Percentiles rank a stretch among this genome's conserved stretches.
phyloP scores from a whole-genome alignment of 2,797 vertebrate genomes.

The Sylvia borin region DNA sequence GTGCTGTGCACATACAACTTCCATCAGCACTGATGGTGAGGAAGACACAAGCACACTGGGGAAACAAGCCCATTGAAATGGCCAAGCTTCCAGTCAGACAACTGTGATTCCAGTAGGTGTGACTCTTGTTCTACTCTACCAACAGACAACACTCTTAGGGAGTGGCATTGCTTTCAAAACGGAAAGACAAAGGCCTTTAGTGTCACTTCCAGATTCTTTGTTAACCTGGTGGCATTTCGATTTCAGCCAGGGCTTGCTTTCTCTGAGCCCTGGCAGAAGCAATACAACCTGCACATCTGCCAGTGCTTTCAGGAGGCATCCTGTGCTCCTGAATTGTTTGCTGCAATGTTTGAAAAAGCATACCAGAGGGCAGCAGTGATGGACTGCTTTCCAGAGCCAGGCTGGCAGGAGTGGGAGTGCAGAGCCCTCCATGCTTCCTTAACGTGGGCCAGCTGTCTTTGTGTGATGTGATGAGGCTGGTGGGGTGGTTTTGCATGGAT shows the following conservation, averaged over 20 bases:
- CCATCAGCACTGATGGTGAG: background rate
- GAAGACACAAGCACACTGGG: background rate
- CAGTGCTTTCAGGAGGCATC: fast-evolving
- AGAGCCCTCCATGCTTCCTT: fast-evolving
- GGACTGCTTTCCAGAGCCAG: background rate
- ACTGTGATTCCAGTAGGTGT: no score
- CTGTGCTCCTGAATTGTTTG: background rate
- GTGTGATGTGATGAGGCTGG: background rate
- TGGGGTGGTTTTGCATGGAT: background rate
- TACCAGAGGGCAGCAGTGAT: slow-evolving; percentile 5
- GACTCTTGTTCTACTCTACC: background rate
- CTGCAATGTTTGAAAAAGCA: background rate
- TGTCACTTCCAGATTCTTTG: background rate
- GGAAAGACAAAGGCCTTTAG: background rate
- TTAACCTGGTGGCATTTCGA: background rate
- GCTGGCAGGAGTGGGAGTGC: fast-evolving
- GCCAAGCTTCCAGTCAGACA: background rate
- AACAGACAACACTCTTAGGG: background rate
- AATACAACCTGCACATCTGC: background rate
- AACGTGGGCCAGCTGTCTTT: background rate
- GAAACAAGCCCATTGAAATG: background rate
- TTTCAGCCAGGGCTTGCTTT: background rate
- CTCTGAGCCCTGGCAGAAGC: background rate
- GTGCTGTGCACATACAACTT: background rate
- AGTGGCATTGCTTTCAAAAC: background rate